A percentile compares a stretch with the other conserved stretches of the same genome.
phyloP scores from a whole-genome alignment of 2,113 vertebrate species.

The Microcebus lehilahytsara region DNA sequence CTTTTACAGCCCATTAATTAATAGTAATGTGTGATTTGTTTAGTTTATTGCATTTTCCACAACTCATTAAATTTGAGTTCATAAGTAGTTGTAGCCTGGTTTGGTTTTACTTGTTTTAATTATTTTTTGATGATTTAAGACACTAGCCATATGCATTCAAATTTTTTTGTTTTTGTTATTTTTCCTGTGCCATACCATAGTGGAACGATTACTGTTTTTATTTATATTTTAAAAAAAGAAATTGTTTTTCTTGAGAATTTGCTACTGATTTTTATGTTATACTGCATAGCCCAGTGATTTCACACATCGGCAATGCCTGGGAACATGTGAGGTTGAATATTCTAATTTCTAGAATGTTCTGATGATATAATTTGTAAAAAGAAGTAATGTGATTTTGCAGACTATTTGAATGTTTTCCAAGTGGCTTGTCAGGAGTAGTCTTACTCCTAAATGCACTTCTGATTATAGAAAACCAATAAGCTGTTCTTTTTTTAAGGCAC shows the following conservation, averaged over 20 bases:
- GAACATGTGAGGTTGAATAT: neutral
- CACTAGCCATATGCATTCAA: constrained; percentile 53
- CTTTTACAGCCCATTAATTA: constrained; percentile 72
- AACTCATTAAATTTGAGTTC: constrained; percentile 67
- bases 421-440: neutral
- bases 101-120: constrained; percentile 71
- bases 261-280: neutral
- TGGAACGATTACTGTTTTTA: neutral
- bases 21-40: constrained; percentile 66
- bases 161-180: neutral
- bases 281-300: neutral
- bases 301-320: neutral
- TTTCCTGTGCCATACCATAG: neutral
- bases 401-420: neutral
- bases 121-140: constrained; percentile 67
- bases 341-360: neutral
- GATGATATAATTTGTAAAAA: neutral
- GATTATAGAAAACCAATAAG: neutral
- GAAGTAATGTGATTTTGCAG: neutral
- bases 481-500: neutral
- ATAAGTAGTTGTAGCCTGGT: neutral
- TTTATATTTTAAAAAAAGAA: neutral
- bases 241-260: neutral
- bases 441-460: neutral
- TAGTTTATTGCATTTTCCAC: constrained; percentile 67